A percentile compares a stretch with the other conserved stretches of the same genome.
Evolutionary conservation across 23 tunicate genomes (phyloP).

Genomic region (Styela plicata): DNA sequence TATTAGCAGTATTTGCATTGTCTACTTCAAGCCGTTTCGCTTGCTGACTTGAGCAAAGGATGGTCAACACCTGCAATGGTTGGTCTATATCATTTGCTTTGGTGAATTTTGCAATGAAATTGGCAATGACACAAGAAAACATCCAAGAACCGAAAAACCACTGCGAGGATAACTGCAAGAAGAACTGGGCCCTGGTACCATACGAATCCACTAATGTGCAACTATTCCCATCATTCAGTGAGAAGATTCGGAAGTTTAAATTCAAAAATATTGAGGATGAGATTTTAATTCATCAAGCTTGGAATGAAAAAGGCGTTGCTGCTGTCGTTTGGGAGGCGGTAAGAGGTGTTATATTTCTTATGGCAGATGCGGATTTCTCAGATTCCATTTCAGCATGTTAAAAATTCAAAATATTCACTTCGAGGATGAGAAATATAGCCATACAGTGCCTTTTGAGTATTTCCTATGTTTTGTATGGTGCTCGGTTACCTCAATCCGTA

Average conservation of each 20-base stretch:
- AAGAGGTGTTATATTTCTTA: too few relatives aligned
- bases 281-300: constrained; percentile 34
- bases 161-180: neutral
- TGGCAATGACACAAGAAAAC: neutral
- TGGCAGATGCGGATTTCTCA: too few relatives aligned
- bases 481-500: too few relatives aligned
- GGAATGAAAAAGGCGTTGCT: constrained; percentile 33
- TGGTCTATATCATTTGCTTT: too few relatives aligned
- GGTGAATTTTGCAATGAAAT: too few relatives aligned
- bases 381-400: too few relatives aligned
- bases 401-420: too few relatives aligned
- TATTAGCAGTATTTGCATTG: too few relatives aligned
- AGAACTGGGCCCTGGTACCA: constrained; percentile 47
- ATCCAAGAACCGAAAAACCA: neutral
- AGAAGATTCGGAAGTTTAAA: constrained; percentile 24
- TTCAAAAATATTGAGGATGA: constrained; percentile 19
- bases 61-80: neutral
- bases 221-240: constrained; percentile 38
- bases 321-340: constrained; percentile 49
- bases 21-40: too few relatives aligned
- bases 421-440: too few relatives aligned
- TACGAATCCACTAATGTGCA: constrained; percentile 13
- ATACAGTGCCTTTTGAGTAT: too few relatives aligned
- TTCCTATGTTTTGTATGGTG: too few relatives aligned
- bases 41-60: neutral